phyloP scores from a whole-genome alignment of 2,113 vertebrate genomes.

The Lepus timidus region DNA sequence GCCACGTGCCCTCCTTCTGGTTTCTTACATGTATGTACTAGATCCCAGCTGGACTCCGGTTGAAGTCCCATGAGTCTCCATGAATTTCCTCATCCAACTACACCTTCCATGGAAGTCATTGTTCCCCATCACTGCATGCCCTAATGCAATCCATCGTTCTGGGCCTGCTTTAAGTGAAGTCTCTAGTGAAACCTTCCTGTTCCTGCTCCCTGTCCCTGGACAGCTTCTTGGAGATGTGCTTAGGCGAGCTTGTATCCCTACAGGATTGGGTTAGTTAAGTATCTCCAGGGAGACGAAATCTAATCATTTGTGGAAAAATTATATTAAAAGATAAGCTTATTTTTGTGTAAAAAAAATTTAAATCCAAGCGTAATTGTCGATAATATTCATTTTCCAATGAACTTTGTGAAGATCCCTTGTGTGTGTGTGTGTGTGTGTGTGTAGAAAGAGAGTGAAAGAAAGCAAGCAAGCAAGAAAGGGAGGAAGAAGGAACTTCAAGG shows the following conservation, averaged over 20 bases:
- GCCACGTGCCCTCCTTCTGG: neutral
- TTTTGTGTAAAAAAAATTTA: no score
- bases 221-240: slow-evolving; percentile 16
- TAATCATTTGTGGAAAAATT: no score
- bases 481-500: neutral
- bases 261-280: neutral
- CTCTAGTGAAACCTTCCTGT: neutral
- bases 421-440: no score
- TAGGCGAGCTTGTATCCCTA: neutral
- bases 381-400: no score
- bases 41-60: neutral
- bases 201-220: neutral
- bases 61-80: neutral
- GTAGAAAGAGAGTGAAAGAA: no score
- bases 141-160: neutral
- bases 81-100: neutral
- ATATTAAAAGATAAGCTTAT: no score
- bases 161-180: neutral
- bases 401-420: no score
- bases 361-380: no score
- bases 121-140: neutral
- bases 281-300: neutral
- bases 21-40: neutral
- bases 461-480: no score
- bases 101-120: neutral